Percentiles rank a stretch among this genome's conserved stretches.
Evolutionary conservation across 2,888 invertebrate genomes (phyloP).

Genomic region (Philaethria dido): DNA sequence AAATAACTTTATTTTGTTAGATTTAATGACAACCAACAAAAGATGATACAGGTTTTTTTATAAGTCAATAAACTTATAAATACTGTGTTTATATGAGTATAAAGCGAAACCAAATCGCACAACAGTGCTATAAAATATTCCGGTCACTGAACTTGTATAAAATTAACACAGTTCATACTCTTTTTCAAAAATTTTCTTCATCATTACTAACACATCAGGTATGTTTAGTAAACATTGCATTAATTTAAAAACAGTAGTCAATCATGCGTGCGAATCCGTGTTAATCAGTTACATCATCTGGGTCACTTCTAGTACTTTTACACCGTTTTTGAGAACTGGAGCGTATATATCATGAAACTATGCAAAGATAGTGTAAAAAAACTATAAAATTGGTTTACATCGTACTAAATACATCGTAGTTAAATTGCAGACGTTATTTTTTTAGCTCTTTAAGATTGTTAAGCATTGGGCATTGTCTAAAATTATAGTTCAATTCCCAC

Average conservation of each 20-base stretch:
- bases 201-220: background rate
- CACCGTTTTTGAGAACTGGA: slow-evolving; percentile 17
- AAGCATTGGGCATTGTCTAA: no score
- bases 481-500: no score
- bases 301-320: slow-evolving; percentile 47
- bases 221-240: background rate
- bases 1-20: background rate
- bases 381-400: background rate
- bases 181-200: background rate
- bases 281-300: slow-evolving; percentile 43
- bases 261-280: slow-evolving; percentile 8
- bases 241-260: slow-evolving; percentile 4
- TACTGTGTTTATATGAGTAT: background rate
- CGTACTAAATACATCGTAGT: background rate
- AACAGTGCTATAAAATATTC: slow-evolving; percentile 12
- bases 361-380: background rate
- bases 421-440: background rate
- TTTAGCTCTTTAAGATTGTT: background rate
- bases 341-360: slow-evolving; percentile 3
- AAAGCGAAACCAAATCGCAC: slow-evolving; percentile 8
- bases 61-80: slow-evolving; percentile 29
- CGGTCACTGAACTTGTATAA: slow-evolving; percentile 18
- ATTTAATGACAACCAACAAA: background rate
- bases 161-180: slow-evolving; percentile 1
- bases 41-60: background rate